Evolutionary conservation across 2,113 vertebrate genomes (phyloP).

Genomic region (Oncorhynchus nerka): DNA sequence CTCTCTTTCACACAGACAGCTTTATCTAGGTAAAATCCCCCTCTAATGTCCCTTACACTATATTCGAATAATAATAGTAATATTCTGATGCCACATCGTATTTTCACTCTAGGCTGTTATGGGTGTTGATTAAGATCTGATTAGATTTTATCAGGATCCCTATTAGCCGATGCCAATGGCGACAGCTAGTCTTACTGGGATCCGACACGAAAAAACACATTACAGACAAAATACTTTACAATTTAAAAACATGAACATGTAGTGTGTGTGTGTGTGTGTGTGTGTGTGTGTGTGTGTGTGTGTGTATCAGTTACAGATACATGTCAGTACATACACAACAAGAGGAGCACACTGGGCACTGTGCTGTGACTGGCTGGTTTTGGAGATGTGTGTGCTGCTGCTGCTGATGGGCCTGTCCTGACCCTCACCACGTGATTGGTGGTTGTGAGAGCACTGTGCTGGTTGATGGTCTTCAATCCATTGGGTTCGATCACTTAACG

Average conservation of each 20-base stretch:
- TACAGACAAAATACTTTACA: too few relatives aligned
- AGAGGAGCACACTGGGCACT: too few relatives aligned
- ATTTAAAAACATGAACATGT: too few relatives aligned
- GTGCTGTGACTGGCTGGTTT: conserved; percentile 26
- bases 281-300: too few relatives aligned
- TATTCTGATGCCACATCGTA: conserved; percentile 48
- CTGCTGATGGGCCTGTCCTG: conserved; percentile 41
- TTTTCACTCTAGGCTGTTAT: conserved; percentile 58
- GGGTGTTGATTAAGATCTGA: conserved; percentile 43
- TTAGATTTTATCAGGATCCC: too few relatives aligned
- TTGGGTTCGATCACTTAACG: conserved; percentile 67
- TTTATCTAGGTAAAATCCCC: conserved; percentile 36
- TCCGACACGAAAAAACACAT: too few relatives aligned
- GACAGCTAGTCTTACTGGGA: too few relatives aligned
- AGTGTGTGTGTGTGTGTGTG: too few relatives aligned
- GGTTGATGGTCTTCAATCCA: conserved; percentile 51
- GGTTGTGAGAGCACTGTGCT: conserved; percentile 25
- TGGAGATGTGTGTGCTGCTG: conserved; percentile 45
- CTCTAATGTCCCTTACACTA: conserved; percentile 20
- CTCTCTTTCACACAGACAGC: conserved; percentile 42
- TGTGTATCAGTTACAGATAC: too few relatives aligned
- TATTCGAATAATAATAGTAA: conserved; percentile 16
- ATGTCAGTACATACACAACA: too few relatives aligned
- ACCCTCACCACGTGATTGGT: conserved; percentile 61
- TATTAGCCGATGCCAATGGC: too few relatives aligned